Evolutionary conservation across 1,140 invertebrate genomes (phyloP).

Genomic region (Zaprionus nigranus): DNA sequence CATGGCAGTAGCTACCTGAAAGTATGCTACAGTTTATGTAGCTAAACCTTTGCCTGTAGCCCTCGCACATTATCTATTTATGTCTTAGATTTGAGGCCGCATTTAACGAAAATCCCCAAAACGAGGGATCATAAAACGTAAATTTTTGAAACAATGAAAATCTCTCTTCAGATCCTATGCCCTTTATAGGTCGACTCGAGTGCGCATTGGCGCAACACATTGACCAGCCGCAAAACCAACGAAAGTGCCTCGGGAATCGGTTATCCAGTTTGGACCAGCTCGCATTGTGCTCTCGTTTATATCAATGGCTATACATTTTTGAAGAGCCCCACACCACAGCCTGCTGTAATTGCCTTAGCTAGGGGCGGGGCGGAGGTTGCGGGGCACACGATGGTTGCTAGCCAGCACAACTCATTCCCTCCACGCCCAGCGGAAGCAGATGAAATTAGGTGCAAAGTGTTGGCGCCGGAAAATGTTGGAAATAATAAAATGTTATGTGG

Average conservation of each 20-base stretch:
- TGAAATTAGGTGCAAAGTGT: slow-evolving; percentile 68
- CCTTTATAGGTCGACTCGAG: background rate
- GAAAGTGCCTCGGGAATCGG: slow-evolving; percentile 12
- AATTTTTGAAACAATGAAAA: too few relatives aligned
- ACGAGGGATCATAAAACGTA: background rate
- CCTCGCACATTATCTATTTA: slow-evolving; percentile 4
- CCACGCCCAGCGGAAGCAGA: slow-evolving; percentile 33
- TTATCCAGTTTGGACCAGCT: background rate
- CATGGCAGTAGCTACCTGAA: background rate
- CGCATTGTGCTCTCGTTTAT: slow-evolving; percentile 17
- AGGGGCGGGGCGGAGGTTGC: background rate
- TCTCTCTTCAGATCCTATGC: background rate
- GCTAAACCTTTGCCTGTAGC: background rate
- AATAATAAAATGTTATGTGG: slow-evolving; percentile 56
- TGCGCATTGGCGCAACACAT: background rate
- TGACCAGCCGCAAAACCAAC: slow-evolving; percentile 28
- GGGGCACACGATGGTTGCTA: background rate
- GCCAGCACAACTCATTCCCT: slow-evolving; percentile 6
- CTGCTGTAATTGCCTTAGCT: slow-evolving; percentile 31
- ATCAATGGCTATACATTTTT: slow-evolving; percentile 66
- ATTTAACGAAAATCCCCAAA: background rate
- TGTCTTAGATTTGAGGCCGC: background rate
- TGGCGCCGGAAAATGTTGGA: slow-evolving; percentile 46
- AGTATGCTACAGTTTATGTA: background rate
- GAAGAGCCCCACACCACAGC: slow-evolving; percentile 27